Evolutionary conservation across 1,140 invertebrate species (phyloP).

Genomic region (Drosophila eugracilis): DNA sequence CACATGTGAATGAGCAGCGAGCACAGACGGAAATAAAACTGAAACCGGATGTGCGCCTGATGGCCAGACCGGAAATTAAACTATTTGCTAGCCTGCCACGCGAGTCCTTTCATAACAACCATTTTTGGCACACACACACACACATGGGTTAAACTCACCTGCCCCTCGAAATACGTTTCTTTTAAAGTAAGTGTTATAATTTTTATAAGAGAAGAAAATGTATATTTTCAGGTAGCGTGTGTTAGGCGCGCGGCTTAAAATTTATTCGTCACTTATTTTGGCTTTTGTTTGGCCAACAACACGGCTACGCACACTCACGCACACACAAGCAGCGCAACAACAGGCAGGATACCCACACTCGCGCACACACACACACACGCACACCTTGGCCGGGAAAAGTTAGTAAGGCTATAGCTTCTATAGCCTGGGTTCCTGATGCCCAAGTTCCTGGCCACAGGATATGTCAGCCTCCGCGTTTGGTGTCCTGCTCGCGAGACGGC

Average conservation of each 20-base stretch:
- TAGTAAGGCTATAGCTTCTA: constrained; percentile 28
- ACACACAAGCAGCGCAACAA: constrained; percentile 1
- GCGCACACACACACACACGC: constrained; percentile 35
- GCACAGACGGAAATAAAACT: constrained; percentile 72
- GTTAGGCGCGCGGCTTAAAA: constrained; percentile 18
- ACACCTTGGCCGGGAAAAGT: constrained; percentile 51
- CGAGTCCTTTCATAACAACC: constrained; percentile 26
- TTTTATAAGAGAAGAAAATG: not conserved
- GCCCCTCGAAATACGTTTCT: constrained; percentile 6
- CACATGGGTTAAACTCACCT: constrained; percentile 15
- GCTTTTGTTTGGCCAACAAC: constrained; percentile 30
- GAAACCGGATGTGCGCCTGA: constrained; percentile 75
- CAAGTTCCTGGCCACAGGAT: constrained; percentile 21
- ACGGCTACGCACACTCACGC: constrained; percentile 21
- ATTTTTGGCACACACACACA: constrained; percentile 29
- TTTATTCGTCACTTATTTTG: constrained; percentile 25
- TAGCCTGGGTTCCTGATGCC: constrained; percentile 14
- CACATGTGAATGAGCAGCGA: constrained; percentile 37
- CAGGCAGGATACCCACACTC: constrained; percentile 20
- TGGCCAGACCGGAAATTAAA: constrained; percentile 76
- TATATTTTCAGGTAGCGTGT: constrained; percentile 30
- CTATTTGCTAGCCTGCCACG: constrained; percentile 71
- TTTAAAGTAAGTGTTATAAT: not conserved
- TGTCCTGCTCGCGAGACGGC: constrained; percentile 80
- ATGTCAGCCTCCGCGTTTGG: constrained; percentile 72